These are phyloP conservation scores for Siniperca obscura DNA, from an alignment of 2,797 vertebrate genomes.

Conservation along the genomic window DNA sequence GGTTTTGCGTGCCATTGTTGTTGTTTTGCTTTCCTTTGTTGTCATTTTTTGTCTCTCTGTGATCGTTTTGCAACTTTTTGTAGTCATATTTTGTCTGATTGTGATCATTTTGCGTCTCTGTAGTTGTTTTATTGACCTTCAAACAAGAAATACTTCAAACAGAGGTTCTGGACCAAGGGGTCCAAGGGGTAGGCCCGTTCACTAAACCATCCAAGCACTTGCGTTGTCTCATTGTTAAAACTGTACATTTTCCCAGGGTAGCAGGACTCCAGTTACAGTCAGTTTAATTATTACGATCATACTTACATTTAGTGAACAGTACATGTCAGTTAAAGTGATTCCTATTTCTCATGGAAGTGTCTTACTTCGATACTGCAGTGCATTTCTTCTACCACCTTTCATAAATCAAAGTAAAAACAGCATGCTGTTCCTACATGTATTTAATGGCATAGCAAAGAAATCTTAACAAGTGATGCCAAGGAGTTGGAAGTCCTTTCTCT, in stretches of 20 bases:
- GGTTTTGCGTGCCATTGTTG: neutral
- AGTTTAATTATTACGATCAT: neutral
- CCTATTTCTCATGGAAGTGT: neutral
- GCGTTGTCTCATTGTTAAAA: conserved; percentile 3
- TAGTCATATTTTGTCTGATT: neutral
- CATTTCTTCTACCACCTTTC: conserved; percentile 16
- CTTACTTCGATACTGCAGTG: neutral
- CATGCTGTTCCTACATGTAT: conserved; percentile 45
- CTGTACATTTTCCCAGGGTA: neutral
- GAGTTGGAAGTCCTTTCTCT: conserved; percentile 56
- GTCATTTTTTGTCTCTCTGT: neutral
- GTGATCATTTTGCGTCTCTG: neutral
- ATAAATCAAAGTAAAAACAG: conserved; percentile 28
- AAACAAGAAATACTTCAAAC: neutral
- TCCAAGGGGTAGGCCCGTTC: neutral
- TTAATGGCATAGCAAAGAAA: conserved; percentile 47
- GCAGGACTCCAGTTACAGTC: neutral
- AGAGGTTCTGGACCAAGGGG: neutral
- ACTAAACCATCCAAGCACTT: conserved; percentile 3
- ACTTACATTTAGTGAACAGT: neutral
- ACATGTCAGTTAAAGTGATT: neutral
- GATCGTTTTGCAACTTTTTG: no score
- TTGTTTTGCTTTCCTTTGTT: neutral
- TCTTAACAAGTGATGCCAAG: conserved; percentile 42
- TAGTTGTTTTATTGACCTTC: neutral